These are phyloP conservation scores for Herpailurus yagouaroundi DNA, from an alignment of 2,113 vertebrate genomes.

Conservation along the genomic window DNA sequence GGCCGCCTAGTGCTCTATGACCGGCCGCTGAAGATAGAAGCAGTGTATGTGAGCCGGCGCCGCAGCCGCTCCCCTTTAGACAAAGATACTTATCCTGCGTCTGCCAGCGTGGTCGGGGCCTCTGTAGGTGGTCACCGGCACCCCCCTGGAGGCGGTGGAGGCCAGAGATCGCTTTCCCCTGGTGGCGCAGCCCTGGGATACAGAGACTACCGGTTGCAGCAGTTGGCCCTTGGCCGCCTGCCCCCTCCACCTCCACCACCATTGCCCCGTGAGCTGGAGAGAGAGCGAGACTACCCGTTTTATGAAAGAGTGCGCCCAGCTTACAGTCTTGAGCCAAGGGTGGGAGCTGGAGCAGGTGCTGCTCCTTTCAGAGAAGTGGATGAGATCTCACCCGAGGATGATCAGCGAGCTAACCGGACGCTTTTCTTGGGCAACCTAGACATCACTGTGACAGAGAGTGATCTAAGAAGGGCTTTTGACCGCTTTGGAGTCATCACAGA, in stretches of 20 bases:
- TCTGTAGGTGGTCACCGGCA: constrained; percentile 87
- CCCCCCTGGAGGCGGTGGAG: constrained; percentile 81
- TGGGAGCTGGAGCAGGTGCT: constrained; percentile 84
- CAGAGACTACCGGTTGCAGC: constrained; percentile 95
- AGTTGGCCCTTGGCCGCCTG: constrained; percentile 94
- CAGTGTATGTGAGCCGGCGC: constrained; percentile 91
- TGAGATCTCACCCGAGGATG: constrained; percentile 97
- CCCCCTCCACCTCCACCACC: constrained; percentile 94
- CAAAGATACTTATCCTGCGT: constrained; percentile 88
- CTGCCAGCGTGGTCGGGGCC: constrained; percentile 78
- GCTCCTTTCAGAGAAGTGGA: constrained; percentile 93
- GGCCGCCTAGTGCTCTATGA: constrained; percentile 95
- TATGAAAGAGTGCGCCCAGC: constrained; percentile 93
- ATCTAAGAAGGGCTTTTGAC: constrained; percentile 94
- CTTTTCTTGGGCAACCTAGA: constrained; percentile 98
- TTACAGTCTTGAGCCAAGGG: constrained; percentile 90
- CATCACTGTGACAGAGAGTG: constrained; percentile 94
- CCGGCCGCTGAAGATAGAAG: constrained; percentile 95
- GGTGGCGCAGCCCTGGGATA: constrained; percentile 92
- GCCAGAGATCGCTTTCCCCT: constrained; percentile 92
- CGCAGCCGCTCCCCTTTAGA: constrained; percentile 95
- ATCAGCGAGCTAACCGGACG: constrained; percentile 97
- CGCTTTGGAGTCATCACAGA: constrained; percentile 98
- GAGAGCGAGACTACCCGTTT: constrained; percentile 93
- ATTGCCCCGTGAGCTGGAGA: constrained; percentile 92